These are phyloP conservation scores for Pseudomugil gertrudae DNA, from an alignment of 2,797 vertebrate genomes.

Conservation along the genomic window DNA sequence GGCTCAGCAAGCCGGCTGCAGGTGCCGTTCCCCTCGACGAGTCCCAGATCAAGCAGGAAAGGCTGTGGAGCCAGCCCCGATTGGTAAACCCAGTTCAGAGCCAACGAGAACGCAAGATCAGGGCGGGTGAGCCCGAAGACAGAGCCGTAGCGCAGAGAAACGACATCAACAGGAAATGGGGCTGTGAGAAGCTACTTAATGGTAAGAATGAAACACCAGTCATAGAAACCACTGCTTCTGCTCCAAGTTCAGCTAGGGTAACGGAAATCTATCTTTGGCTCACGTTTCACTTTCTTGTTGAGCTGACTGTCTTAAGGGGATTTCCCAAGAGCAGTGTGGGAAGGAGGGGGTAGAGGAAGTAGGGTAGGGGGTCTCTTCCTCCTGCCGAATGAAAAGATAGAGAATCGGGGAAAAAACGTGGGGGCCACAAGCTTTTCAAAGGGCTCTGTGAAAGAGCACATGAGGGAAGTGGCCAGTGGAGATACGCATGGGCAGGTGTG, in stretches of 20 bases:
- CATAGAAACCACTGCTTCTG: conserved; percentile 41
- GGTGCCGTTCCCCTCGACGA: conserved; percentile 60
- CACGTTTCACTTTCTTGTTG: conserved; percentile 73
- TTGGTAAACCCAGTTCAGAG: conserved; percentile 74
- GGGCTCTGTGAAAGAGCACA: conserved; percentile 39
- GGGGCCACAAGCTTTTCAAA: conserved; percentile 32
- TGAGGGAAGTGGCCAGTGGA: conserved; percentile 49
- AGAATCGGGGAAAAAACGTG: conserved; percentile 25
- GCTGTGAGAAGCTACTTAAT: conserved; percentile 86
- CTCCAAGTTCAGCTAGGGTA: conserved; percentile 66
- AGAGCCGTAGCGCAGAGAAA: conserved; percentile 86
- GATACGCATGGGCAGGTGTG: conserved; percentile 67
- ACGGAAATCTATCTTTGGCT: conserved; percentile 78
- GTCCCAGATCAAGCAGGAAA: conserved; percentile 68
- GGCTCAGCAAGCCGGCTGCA: conserved; percentile 91
- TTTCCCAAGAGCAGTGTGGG: conserved; percentile 60
- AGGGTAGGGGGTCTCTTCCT: conserved; percentile 49
- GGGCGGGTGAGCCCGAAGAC: conserved; percentile 85
- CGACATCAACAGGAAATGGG: conserved; percentile 91
- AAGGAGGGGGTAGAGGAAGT: conserved; percentile 39
- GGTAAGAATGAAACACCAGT: conserved; percentile 71
- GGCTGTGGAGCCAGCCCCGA: conserved; percentile 56
- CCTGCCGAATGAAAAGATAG: conserved; percentile 35
- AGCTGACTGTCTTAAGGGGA: conserved; percentile 66
- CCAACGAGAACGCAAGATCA: conserved; percentile 81